Percentiles rank a stretch among this genome's conserved stretches.
phyloP scores from a whole-genome alignment of 2,797 vertebrate species.

The Danio albolineatus region DNA sequence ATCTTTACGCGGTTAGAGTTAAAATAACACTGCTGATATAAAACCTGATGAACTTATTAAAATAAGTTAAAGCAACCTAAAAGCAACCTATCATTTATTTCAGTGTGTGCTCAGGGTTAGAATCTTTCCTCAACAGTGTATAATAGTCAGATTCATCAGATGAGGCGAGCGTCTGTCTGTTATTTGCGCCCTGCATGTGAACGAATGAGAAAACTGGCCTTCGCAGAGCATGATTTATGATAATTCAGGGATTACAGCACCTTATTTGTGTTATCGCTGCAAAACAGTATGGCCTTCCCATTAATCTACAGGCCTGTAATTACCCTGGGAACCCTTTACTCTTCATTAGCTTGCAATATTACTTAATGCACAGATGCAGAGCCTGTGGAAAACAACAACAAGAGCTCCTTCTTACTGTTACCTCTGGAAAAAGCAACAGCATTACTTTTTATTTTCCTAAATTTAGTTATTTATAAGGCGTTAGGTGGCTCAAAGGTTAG shows the following conservation, averaged over 20 bases:
- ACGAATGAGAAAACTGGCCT: not conserved
- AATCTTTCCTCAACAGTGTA: not conserved
- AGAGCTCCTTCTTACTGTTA: constrained; percentile 17
- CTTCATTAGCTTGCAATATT: constrained; percentile 55
- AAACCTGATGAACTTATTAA: too few relatives aligned
- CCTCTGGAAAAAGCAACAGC: constrained; percentile 12
- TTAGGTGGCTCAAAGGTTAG: too few relatives aligned
- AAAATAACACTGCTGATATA: too few relatives aligned
- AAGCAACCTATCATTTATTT: too few relatives aligned
- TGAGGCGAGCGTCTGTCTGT: not conserved
- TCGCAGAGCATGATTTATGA: constrained; percentile 57
- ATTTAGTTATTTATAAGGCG: not conserved
- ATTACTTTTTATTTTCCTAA: constrained; percentile 22
- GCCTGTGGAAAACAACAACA: constrained; percentile 25
- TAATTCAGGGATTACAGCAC: constrained; percentile 59
- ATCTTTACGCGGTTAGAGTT: too few relatives aligned
- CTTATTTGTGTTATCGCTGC: constrained; percentile 58
- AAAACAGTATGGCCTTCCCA: constrained; percentile 57
- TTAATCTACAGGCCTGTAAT: constrained; percentile 59
- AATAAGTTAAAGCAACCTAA: too few relatives aligned
- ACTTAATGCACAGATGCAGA: constrained; percentile 50
- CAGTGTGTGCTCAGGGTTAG: too few relatives aligned
- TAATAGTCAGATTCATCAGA: not conserved
- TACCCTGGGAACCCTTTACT: constrained; percentile 52
- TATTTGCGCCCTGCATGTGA: not conserved